Percentiles rank a stretch among this genome's conserved stretches.
Evolutionary conservation across 2,888 invertebrate species (phyloP).

Genomic region (Diadromus collaris): DNA sequence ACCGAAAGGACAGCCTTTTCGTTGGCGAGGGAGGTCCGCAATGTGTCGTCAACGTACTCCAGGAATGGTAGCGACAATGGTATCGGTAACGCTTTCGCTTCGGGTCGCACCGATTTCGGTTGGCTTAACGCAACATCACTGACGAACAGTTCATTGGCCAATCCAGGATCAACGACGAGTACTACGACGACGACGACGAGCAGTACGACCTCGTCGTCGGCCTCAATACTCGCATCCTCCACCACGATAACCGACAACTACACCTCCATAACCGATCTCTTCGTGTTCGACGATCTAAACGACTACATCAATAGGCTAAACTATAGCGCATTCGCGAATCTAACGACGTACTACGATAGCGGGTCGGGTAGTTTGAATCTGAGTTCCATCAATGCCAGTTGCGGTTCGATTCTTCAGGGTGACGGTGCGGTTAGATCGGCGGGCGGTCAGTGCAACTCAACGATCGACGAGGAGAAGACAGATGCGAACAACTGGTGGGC

Average conservation of each 20-base stretch:
- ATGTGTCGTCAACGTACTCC: constrained; percentile 45
- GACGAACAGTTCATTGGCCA: constrained; percentile 50
- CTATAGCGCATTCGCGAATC: constrained; percentile 81
- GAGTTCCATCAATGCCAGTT: constrained; percentile 69
- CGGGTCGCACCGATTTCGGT: constrained; percentile 60
- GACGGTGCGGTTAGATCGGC: constrained; percentile 56
- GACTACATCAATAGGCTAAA: constrained; percentile 87
- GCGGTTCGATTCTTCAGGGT: constrained; percentile 67
- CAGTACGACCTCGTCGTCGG: constrained; percentile 35
- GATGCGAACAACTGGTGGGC: constrained; percentile 91
- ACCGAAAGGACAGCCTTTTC: constrained; percentile 26
- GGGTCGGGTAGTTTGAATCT: constrained; percentile 67
- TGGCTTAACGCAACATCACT: constrained; percentile 71
- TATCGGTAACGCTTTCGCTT: constrained; percentile 13
- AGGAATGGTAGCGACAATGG: constrained; percentile 44
- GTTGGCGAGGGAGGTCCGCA: constrained; percentile 16
- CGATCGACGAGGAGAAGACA: constrained; percentile 67
- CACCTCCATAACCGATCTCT: constrained; percentile 75
- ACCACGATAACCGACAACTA: constrained; percentile 71
- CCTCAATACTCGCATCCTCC: constrained; percentile 56
- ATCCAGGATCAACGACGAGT: constrained; percentile 14
- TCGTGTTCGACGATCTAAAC: constrained; percentile 88
- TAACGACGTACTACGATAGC: constrained; percentile 74
- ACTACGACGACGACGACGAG: constrained; percentile 28
- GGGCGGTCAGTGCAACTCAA: constrained; percentile 68